Conservation (phyloP, 2,888 invertebrate species). For the Conistra vaccinii region DNA sequence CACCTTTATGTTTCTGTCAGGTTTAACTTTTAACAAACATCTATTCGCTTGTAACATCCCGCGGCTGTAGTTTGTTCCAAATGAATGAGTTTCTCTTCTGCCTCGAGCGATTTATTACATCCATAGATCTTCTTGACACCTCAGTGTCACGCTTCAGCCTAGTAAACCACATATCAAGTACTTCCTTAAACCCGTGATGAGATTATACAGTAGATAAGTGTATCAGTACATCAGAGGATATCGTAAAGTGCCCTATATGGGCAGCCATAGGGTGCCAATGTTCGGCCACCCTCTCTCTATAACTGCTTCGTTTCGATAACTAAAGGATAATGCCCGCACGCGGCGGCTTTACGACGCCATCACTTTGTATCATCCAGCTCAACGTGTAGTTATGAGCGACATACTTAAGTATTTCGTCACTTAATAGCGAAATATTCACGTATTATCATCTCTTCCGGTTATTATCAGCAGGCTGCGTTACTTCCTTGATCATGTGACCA, state of each 20-base stretch:
- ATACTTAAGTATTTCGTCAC: slow-evolving; percentile 22
- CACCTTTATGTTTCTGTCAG: neutral
- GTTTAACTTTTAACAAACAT: neutral
- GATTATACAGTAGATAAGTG: neutral
- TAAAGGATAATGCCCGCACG: slow-evolving; percentile 17
- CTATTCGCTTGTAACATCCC: neutral
- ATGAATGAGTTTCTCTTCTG: neutral
- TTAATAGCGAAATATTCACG: neutral
- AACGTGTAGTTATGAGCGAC: slow-evolving; percentile 22
- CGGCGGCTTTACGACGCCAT: slow-evolving; percentile 34
- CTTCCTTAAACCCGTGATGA: neutral
- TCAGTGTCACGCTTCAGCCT: neutral
- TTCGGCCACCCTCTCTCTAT: neutral
- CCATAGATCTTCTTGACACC: neutral
- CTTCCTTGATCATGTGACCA: neutral
- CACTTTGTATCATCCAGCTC: slow-evolving; percentile 46
- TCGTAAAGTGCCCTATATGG: slow-evolving; percentile 30
- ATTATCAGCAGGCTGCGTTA: neutral
- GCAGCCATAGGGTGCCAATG: slow-evolving; percentile 11
- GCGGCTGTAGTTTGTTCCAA: neutral
- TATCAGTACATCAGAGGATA: slow-evolving; percentile 19
- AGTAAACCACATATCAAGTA: neutral
- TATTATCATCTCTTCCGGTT: neutral
- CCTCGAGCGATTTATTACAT: neutral
- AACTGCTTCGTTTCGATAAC: slow-evolving; percentile 25